Evolutionary conservation across 2,888 invertebrate species (phyloP), one percentile per base, ranked within the genome.

Genomic region (Julus scandinavius): DNA sequence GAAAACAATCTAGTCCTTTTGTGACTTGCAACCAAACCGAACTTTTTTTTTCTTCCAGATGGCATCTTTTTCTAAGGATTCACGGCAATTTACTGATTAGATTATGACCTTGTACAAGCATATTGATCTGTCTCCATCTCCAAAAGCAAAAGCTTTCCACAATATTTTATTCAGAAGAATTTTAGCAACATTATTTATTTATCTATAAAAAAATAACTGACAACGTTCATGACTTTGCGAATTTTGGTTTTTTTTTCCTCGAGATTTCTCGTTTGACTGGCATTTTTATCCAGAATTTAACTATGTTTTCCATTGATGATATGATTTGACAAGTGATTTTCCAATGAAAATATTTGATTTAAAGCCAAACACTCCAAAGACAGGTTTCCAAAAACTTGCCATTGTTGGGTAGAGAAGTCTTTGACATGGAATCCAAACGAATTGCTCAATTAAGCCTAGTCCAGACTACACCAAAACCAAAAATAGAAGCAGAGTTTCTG

Each of bases 31-130:
- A 54, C 54, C 13, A 54, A 17, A 13, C 54, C 54, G 54, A 17
- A 54, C 54, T 54, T 15, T 50, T 50, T 13, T 50, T 50, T 13
- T 58, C n/a, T 58, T 58, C 17, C 58, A 6, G 58, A 58, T 58
- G n/a, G n/a, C 58, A 58, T 58, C 58, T 58, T 6, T 58, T 58
- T 58, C 58, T 58, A 58, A 58, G 58, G 58, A 58, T 58, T 58
- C 17, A 58, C n/a, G 58, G n/a, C n/a, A n/a, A 58, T 58, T n/a
- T 58, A n/a, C 58, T 58, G 58, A 58, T 54, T 11, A 54, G 54
- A 54, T 54, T 54, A 54, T 54, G 54, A 54, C 54, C 54, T 54
- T 3, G 54, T 11, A 54, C 54, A 13, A 54, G 54, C 54, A 54
- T 54, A 54, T 54, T 54, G 54, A 54, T 54, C 54, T 17, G 54